Base-by-base conservation (phyloP, 2,113 vertebrate genomes). In the Dissostichus mawsoni region DNA sequence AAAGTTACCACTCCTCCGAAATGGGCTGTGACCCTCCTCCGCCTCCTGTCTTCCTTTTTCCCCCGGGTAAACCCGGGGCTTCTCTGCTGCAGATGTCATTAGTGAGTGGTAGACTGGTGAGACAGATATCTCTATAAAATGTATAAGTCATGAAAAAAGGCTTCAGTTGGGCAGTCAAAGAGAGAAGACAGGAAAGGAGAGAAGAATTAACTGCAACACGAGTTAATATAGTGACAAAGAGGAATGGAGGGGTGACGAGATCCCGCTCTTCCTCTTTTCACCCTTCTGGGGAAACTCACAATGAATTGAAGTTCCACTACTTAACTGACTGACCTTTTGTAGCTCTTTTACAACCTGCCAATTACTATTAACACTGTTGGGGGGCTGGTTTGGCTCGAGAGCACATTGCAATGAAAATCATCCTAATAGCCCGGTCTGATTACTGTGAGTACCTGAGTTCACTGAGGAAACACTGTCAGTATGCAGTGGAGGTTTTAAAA, bases 31-130 rank as follows among this genome's bases (percentile, higher is more conserved):
- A 82, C 87, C 81, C 71, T 63, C 45, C 80, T 69, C 61, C 72
- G 36, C 62, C n/a, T 71, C 47, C 63, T 20, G 8, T 52, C 33
- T 71, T 69, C 13, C 68, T 16, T 48, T 64, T 76, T 47, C 58
- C 69, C 73, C 29, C 11, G 47, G 59, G 80, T 61, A 44, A 65
- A 80, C 44, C 51, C 18, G 55, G 77, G 56, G 63, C 63, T 87
- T 80, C 77, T 69, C 56, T 53, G 61, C 83, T 94, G 96, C 92
- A 94, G 94, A 96, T 94, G 93, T 94, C 95, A 94, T 94, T 94
- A 90, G 77, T 59, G 48, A 94, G 81, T 68, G 87, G 94, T 93
- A 76, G 23, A 82, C 86, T 85, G 87, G 86, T 2, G 36, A 89
- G 87, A 83, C 85, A 84, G 89, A 91, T 90, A 87, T 91, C 69